Evolutionary conservation across 2,113 vertebrate species (phyloP), one percentile per base, ranked within the genome.

Genomic region (Pontoporia blainvillei): DNA sequence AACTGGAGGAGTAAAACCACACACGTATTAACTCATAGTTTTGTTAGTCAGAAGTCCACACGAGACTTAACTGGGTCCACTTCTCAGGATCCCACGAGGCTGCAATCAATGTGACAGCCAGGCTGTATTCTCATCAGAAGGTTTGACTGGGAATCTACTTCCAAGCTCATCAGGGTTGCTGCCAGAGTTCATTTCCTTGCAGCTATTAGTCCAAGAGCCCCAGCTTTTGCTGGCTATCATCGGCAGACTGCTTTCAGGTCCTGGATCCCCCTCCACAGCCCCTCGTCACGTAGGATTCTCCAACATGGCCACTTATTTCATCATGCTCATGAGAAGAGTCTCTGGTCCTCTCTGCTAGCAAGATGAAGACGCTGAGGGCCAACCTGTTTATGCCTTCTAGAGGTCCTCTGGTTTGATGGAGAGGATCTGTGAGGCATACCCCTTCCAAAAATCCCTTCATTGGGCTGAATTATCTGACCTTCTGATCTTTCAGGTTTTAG

Each of bases 51-150:
- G 54, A 57, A 57, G 54, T 57, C 54, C 54, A 57, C 54, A 21
- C 2, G 7, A 9, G 6, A 1, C 11, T 57, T 15, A 2, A 71
- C 54, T n/a, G 3, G 8, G 21, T 18, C n/a, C 20, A 27, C 44
- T 17, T 34, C 95, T 52, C 7, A 3, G 90, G 10, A 34, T 18
- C 25, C 72, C 78, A 4, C 2, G 2, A 27, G 39, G 44, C 39
- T 59, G 23, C 31, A 10, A 4, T 31, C 18, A 5, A 21, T 15
- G 1, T 1, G 23, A 21, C 6, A 10, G 39, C 27, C 1, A 17
- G 72, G 27, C 49, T 41, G 34, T 36, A 21, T 79, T 54, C 76
- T 79, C 49, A 36, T 57, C 34, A 8, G 76, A 79, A 79, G 54
- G 76, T 36, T 12, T 52, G n/a, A 15, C 20, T 54, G 76, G 75